Conservation (phyloP, 2,113 vertebrate species). For the Ploceus nigricollis region DNA sequence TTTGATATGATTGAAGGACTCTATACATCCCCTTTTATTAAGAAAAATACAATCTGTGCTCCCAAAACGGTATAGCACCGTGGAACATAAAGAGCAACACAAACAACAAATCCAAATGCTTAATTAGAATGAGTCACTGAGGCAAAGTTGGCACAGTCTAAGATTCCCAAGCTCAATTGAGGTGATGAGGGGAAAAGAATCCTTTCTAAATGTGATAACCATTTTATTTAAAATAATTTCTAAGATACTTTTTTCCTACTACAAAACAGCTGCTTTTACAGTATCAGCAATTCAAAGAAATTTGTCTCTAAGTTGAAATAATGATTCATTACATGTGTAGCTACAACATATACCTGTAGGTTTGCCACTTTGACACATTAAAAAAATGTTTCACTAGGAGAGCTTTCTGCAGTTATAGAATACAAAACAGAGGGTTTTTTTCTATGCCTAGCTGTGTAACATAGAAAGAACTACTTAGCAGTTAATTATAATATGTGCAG, state of each 20-base stretch:
- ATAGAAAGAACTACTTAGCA: not conserved
- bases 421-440: not conserved
- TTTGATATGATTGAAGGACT: not conserved
- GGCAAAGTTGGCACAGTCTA: not conserved
- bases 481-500: not conserved
- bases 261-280: not conserved
- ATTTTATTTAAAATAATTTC: not conserved
- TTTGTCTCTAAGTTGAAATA: not conserved
- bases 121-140: constrained; percentile 2
- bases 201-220: not conserved
- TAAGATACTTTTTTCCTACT: not conserved
- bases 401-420: not conserved
- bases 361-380: not conserved
- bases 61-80: not conserved
- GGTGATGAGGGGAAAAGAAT: not conserved
- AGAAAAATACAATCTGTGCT: not conserved
- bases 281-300: not conserved
- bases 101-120: not conserved
- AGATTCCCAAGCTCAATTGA: not conserved
- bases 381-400: not conserved
- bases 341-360: not conserved
- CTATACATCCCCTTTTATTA: not conserved
- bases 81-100: not conserved
- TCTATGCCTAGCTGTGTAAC: not conserved
- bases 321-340: not conserved